Percentiles rank a stretch among this genome's conserved stretches.
phyloP scores from a whole-genome alignment of 2,888 invertebrate genomes.

The Nephrocerus scutellatus region DNA sequence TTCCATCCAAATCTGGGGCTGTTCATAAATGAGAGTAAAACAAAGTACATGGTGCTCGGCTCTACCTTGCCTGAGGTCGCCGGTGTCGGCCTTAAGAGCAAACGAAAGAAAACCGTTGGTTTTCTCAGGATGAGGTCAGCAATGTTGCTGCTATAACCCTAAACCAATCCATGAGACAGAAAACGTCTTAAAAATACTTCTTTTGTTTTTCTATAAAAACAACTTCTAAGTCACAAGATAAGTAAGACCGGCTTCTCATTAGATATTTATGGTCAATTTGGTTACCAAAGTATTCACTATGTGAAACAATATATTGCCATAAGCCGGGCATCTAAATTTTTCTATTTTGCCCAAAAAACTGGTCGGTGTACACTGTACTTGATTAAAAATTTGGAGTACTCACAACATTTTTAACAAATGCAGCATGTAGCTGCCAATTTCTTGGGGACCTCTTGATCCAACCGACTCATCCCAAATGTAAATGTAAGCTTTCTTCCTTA shows the following conservation, averaged over 20 bases:
- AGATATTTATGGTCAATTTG: background rate
- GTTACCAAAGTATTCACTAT: background rate
- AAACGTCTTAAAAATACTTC: background rate
- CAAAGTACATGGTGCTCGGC: too few relatives aligned
- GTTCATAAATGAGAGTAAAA: too few relatives aligned
- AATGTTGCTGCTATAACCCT: constrained; percentile 5
- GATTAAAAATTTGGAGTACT: background rate
- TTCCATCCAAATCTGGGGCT: too few relatives aligned
- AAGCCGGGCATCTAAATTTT: background rate
- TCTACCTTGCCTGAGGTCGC: too few relatives aligned
- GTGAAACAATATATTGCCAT: background rate
- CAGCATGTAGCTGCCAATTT: constrained; percentile 1
- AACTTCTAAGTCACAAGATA: background rate
- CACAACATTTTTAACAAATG: background rate
- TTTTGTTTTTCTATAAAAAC: background rate
- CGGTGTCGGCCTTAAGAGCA: too few relatives aligned
- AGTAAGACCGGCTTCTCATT: background rate
- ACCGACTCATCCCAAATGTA: too few relatives aligned
- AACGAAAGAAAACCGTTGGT: too few relatives aligned
- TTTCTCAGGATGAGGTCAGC: too few relatives aligned
- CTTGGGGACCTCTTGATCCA: too few relatives aligned
- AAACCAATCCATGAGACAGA: constrained; percentile 1
- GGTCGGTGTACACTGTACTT: too few relatives aligned
- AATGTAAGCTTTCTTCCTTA: too few relatives aligned
- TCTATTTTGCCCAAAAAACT: too few relatives aligned